Conservation (phyloP, 2,113 vertebrate species). For the Vidua macroura region DNA sequence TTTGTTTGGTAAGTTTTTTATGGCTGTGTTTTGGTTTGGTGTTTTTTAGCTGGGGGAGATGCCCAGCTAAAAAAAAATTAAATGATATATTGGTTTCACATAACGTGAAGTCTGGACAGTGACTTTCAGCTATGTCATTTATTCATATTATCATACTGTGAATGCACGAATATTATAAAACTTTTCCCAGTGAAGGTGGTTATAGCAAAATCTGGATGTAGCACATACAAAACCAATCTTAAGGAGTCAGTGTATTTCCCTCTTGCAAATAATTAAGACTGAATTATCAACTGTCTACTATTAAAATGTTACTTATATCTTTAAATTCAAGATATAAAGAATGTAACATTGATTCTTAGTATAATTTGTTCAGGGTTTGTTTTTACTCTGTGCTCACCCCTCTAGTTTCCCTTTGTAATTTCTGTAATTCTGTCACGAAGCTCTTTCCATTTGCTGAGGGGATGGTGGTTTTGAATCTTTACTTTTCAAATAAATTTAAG, state of each 20-base stretch:
- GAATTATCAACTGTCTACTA: not conserved
- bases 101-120: not conserved
- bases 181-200: not conserved
- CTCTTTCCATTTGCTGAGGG: not conserved
- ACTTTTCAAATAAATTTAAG: not conserved
- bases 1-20: not conserved
- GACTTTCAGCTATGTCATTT: not conserved
- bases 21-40: not conserved
- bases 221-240: not conserved
- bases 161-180: not conserved
- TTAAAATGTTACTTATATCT: not conserved
- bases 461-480: not conserved
- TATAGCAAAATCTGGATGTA: not conserved
- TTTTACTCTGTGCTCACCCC: conserved; percentile 13
- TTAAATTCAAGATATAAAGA: not conserved
- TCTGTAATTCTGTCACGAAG: not conserved
- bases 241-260: not conserved
- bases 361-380: not conserved
- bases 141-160: not conserved
- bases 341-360: not conserved
- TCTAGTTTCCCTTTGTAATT: conserved; percentile 21
- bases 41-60: not conserved
- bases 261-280: not conserved
- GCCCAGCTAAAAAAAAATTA: not conserved
- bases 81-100: not conserved